phyloP scores from a whole-genome alignment of 2,888 invertebrate genomes.

The Lamproptera curius region DNA sequence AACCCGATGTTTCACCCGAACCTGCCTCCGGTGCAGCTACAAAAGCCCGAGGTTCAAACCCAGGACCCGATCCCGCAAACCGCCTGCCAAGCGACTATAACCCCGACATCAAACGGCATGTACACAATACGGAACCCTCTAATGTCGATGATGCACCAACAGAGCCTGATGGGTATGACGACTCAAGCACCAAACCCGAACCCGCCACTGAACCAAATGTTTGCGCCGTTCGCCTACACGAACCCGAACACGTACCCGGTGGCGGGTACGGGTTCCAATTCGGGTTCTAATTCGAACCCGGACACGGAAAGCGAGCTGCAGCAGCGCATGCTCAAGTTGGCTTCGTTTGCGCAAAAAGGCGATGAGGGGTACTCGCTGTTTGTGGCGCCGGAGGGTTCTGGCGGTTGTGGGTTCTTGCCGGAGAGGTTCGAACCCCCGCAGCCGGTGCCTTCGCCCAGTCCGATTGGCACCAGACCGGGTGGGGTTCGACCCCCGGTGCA shows the following conservation, averaged over 20 bases:
- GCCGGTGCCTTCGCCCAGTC: conserved; percentile 59
- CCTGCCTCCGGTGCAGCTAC: conserved; percentile 57
- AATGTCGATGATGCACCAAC: conserved; percentile 75
- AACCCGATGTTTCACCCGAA: conserved; percentile 87
- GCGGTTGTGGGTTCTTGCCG: conserved; percentile 52
- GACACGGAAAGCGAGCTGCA: conserved; percentile 42
- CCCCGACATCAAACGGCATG: conserved; percentile 82
- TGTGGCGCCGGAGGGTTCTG: conserved; percentile 51
- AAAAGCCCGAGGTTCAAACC: conserved; percentile 62
- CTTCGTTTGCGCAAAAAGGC: conserved; percentile 67
- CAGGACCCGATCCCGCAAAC: conserved; percentile 70
- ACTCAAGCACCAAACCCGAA: conserved; percentile 39
- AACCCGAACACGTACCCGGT: conserved; percentile 50
- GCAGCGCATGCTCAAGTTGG: conserved; percentile 58
- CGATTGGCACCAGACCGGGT: conserved; percentile 59
- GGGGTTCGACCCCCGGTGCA: not conserved
- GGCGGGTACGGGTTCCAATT: not conserved
- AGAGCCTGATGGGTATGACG: conserved; percentile 50
- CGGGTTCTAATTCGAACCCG: not conserved
- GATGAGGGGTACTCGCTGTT: conserved; percentile 70
- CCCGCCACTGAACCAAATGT: conserved; percentile 35
- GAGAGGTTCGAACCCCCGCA: conserved; percentile 55
- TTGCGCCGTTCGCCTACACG: conserved; percentile 48
- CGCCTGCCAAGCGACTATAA: conserved; percentile 71
- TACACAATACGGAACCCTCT: conserved; percentile 89